Conservation (phyloP, 2,797 vertebrate species). For the Orestias chungarensis region DNA sequence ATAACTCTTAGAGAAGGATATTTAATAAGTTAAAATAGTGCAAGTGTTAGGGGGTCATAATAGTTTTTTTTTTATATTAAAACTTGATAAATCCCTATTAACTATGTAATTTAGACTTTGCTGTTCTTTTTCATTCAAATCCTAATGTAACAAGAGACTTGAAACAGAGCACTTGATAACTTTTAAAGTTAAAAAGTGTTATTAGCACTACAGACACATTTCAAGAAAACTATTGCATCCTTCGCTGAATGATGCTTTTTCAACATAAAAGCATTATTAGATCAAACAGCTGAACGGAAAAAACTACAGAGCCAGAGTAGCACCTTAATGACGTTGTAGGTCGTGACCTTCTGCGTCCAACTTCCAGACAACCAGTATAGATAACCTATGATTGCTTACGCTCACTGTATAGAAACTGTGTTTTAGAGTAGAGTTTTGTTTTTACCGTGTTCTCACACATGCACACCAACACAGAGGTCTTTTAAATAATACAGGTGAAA, state of each 20-base stretch:
- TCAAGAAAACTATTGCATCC: background rate
- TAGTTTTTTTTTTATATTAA: too few species aligned
- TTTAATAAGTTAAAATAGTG: background rate
- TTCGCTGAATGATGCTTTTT: background rate
- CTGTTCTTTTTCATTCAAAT: background rate
- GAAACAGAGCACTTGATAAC: background rate
- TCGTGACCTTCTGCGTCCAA: constrained; percentile 9
- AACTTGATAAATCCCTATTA: background rate
- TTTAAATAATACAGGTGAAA: constrained; percentile 44
- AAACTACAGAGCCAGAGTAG: background rate
- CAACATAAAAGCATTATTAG: background rate
- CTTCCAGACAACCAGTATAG: constrained; percentile 24
- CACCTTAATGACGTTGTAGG: background rate
- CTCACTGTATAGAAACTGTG: constrained; percentile 42
- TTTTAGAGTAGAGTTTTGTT: constrained; percentile 32
- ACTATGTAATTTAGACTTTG: background rate
- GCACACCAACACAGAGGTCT: constrained; percentile 53
- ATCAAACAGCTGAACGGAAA: background rate
- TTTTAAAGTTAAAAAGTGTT: too few species aligned
- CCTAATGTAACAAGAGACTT: background rate
- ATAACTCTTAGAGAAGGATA: background rate
- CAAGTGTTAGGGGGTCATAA: background rate
- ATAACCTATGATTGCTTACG: too few species aligned
- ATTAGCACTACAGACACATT: background rate
- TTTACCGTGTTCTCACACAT: constrained; percentile 1